Evolutionary conservation across 2,888 invertebrate species (phyloP).

Genomic region (Xylota sylvarum): DNA sequence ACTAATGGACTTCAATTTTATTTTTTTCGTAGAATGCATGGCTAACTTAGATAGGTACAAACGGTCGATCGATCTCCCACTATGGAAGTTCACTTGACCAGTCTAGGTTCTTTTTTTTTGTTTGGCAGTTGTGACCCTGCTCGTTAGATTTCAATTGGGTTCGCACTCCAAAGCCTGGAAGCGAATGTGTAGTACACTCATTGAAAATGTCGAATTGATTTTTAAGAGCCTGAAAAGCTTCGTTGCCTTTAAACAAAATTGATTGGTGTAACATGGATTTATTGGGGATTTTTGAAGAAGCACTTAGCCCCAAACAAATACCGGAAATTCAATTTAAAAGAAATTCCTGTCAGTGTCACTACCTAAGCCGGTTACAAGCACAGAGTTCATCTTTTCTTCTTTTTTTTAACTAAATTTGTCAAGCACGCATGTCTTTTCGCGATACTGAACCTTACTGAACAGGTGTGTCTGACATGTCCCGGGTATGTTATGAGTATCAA

Average conservation of each 20-base stretch:
- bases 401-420: slow-evolving; percentile 8
- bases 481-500: slow-evolving; percentile 40
- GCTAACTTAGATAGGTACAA: not conserved
- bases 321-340: slow-evolving; percentile 18
- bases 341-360: not conserved
- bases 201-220: slow-evolving; percentile 37
- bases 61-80: slow-evolving; percentile 15
- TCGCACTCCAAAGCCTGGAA: slow-evolving; percentile 36
- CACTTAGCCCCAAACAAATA: not conserved
- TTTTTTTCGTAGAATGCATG: slow-evolving; percentile 15
- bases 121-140: slow-evolving; percentile 22
- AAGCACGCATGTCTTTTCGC: slow-evolving; percentile 16
- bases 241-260: not conserved
- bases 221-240: not conserved
- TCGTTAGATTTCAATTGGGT: slow-evolving; percentile 64
- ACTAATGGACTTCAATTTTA: slow-evolving; percentile 48
- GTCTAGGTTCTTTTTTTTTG: slow-evolving; percentile 18
- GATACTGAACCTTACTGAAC: slow-evolving; percentile 2
- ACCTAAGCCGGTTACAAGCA: not conserved
- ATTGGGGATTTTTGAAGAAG: not conserved
- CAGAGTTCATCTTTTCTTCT: not conserved
- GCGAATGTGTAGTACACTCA: slow-evolving; percentile 3
- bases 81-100: slow-evolving; percentile 45
- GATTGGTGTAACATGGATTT: not conserved
- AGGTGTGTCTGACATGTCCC: slow-evolving; percentile 46